Conservation (phyloP, 2,888 invertebrate genomes). For the Epiperipatus broadwayi region DNA sequence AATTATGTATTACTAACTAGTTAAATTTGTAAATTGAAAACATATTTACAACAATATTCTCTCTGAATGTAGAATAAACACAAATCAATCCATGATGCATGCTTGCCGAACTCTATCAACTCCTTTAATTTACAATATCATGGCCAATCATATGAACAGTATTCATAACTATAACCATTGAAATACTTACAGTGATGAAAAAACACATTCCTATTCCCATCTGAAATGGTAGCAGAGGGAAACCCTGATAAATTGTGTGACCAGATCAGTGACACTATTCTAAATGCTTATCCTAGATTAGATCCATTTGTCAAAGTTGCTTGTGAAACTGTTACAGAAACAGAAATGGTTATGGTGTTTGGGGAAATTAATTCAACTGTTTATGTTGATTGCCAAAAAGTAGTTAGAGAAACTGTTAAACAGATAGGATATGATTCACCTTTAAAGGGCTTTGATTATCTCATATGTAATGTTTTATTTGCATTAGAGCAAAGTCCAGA, state of each 20-base stretch:
- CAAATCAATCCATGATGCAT: too few species aligned
- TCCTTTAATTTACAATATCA: too few species aligned
- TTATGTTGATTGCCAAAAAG: conserved; percentile 87
- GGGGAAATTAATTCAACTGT: conserved; percentile 98
- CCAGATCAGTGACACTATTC: conserved; percentile 33
- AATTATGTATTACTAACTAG: too few species aligned
- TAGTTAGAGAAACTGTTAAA: conserved; percentile 85
- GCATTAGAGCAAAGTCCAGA: conserved; percentile 31
- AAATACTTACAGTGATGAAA: too few species aligned
- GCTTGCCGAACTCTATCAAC: too few species aligned
- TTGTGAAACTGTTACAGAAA: conserved; percentile 95
- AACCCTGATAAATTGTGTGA: conserved; percentile 32
- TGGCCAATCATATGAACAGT: too few species aligned
- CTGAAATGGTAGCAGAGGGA: too few species aligned
- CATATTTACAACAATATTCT: too few species aligned
- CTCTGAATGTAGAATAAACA: too few species aligned
- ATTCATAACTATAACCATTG: too few species aligned
- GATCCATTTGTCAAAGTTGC: conserved; percentile 95
- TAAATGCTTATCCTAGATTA: conserved; percentile 59
- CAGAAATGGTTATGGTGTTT: conserved; percentile 92
- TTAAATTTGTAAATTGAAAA: too few species aligned
- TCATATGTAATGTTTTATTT: conserved; percentile 36
- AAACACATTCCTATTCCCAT: too few species aligned
- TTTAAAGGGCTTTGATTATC: conserved; percentile 46
- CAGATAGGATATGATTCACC: conserved; percentile 98